phyloP scores from a whole-genome alignment of 2,797 vertebrate genomes.

The Synanceia verrucosa region DNA sequence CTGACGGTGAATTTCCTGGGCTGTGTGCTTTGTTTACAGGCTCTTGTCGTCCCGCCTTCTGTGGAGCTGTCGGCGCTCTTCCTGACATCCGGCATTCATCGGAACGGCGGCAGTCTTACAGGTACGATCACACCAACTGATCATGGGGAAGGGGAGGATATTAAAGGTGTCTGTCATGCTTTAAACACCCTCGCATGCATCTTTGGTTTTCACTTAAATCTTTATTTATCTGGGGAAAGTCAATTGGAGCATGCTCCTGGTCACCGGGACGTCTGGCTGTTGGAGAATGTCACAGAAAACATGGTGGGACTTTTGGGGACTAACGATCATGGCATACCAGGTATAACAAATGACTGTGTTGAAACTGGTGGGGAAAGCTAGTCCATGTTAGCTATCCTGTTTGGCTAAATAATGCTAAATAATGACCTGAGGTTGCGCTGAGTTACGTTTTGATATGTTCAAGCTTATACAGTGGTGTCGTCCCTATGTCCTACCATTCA shows the following conservation, averaged over 20 bases:
- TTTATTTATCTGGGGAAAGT: conserved; percentile 44
- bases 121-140: conserved; percentile 82
- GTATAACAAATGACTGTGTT: too few relatives aligned
- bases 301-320: too few relatives aligned
- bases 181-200: conserved; percentile 27
- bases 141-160: conserved; percentile 83
- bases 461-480: not conserved
- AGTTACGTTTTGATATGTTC: not conserved
- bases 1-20: conserved; percentile 78
- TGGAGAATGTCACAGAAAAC: too few relatives aligned
- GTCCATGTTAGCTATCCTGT: not conserved
- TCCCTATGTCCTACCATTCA: too few relatives aligned
- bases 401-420: too few relatives aligned
- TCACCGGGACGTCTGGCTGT: too few relatives aligned
- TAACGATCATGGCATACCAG: too few relatives aligned
- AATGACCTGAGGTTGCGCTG: not conserved
- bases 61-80: conserved; percentile 81
- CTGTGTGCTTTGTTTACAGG: conserved; percentile 83
- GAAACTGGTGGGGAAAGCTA: not conserved
- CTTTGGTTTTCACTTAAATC: conserved; percentile 58
- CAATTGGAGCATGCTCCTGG: conserved; percentile 27
- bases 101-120: conserved; percentile 73
- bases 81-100: conserved; percentile 72
- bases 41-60: conserved; percentile 78
- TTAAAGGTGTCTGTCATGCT: conserved; percentile 88